Conservation (phyloP, 2,113 vertebrate genomes). For the Alosa alosa region DNA sequence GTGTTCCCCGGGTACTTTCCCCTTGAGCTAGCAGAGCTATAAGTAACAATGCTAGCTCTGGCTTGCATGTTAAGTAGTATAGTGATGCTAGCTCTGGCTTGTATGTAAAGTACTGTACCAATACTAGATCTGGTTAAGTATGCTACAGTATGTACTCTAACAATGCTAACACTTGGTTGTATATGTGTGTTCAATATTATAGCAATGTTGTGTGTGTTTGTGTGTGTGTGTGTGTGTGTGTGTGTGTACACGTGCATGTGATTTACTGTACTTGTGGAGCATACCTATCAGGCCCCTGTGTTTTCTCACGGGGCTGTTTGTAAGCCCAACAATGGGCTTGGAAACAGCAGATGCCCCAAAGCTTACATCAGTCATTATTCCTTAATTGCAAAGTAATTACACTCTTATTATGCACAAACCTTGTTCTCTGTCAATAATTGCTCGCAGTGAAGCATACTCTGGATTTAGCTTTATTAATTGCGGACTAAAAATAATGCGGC, state of each 20-base stretch:
- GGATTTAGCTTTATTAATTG: conserved; percentile 51
- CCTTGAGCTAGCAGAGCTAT: no score
- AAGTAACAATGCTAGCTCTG: no score
- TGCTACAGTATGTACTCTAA: no score
- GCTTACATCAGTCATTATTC: conserved; percentile 41
- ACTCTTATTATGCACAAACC: conserved; percentile 50
- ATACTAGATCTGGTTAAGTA: no score
- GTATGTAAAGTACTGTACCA: no score
- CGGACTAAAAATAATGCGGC: background rate
- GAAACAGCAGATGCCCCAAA: background rate
- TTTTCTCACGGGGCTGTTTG: background rate
- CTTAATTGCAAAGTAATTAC: conserved; percentile 52
- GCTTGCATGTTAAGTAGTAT: no score
- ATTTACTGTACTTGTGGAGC: background rate
- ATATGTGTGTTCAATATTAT: no score
- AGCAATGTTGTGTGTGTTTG: background rate
- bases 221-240: background rate
- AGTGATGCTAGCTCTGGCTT: no score
- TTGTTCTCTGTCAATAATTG: conserved; percentile 30
- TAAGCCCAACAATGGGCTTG: background rate
- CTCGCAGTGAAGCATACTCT: conserved; percentile 23
- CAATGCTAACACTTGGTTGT: no score
- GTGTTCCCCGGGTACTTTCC: no score
- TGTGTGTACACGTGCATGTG: background rate
- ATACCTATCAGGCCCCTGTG: background rate